Base-by-base conservation (phyloP, 2,113 vertebrate genomes). In the Lasiurus borealis region DNA sequence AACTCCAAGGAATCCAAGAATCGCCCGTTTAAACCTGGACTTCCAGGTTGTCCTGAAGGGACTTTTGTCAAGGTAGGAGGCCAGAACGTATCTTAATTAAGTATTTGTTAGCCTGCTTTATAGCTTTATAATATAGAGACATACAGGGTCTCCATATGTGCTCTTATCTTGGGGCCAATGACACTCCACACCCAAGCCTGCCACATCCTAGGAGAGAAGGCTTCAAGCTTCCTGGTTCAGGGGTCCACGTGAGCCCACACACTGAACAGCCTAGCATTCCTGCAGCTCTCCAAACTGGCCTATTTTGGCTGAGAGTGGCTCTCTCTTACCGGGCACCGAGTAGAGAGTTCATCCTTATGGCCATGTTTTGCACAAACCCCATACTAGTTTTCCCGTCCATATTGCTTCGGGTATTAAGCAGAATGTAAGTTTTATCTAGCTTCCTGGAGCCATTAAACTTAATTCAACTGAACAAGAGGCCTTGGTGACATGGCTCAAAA, bases 41-140 rank as follows among this genome's bases (percentile, higher is more conserved):
- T 82, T 87, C 59, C 94, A 94, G 68, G 73, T 76, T 81, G 77
- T 85, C 62, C 81, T 31, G 69, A 96, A 95, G 85, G 82, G 88
- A 73, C 85, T 90, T 96, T 87, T 94, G 85, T 82, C 52, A 50
- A 90, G 82, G 71, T 66, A 85, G 82, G 88, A 91, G 44, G 57
- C 34, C 29, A 91, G 80, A 73, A 75, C 44, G 48, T 46, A 85
- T 27, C 82, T 90, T 66, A 68, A 19, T 54, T 57, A 80, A 73
- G 62, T 62, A 57, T 85, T 46, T 71, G 57, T 16, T 68, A 75
- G 34, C 36, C 73, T 91, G 31, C 82, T 36, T 76, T 82, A 69
- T 59, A 93, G 89, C 19, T 54, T 89, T 16, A 57, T 83, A 31
- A 16, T 76, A 78, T 57, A 84, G 31, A 78, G 73, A 68, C 29